A percentile compares a stretch with the other conserved stretches of the same genome.
phyloP scores from a whole-genome alignment of 2,888 invertebrate genomes.

The Leptopilina drosophilae region DNA sequence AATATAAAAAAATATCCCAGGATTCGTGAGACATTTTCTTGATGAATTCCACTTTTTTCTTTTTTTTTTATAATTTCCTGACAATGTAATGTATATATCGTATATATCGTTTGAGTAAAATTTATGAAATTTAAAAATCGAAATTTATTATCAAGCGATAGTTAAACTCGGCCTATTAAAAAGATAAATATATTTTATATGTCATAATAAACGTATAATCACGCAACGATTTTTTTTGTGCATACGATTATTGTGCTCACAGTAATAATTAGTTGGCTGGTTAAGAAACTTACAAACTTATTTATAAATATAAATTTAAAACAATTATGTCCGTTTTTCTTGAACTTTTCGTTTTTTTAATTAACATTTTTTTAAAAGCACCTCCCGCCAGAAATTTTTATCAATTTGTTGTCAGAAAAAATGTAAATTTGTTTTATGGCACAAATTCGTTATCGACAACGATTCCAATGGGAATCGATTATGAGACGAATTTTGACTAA shows the following conservation, averaged over 20 bases:
- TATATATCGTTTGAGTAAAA: slow-evolving; percentile 6
- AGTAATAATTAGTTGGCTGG: slow-evolving; percentile 25
- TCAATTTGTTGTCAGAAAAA: neutral
- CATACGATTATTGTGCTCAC: slow-evolving; percentile 27
- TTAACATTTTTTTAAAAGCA: neutral
- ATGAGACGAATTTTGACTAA: slow-evolving; percentile 15
- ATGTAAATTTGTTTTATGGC: neutral
- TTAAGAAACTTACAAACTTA: slow-evolving; percentile 26
- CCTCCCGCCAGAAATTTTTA: neutral
- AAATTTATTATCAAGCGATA: slow-evolving; percentile 25
- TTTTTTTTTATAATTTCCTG: neutral
- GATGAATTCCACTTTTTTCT: neutral
- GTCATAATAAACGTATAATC: neutral
- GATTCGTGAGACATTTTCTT: neutral
- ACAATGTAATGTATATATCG: neutral
- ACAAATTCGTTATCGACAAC: slow-evolving; percentile 31
- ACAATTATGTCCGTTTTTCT: slow-evolving; percentile 9
- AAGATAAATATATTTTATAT: slow-evolving; percentile 3
- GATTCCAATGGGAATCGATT: slow-evolving; percentile 34
- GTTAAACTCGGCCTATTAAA: slow-evolving; percentile 15
- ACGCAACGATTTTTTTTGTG: slow-evolving; percentile 15
- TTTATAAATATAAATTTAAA: neutral
- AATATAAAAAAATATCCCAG: slow-evolving; percentile 27
- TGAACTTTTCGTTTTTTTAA: neutral
- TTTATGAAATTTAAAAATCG: slow-evolving; percentile 6